Base-by-base conservation (phyloP, 2,113 vertebrate species). In the Origma solitaria region DNA sequence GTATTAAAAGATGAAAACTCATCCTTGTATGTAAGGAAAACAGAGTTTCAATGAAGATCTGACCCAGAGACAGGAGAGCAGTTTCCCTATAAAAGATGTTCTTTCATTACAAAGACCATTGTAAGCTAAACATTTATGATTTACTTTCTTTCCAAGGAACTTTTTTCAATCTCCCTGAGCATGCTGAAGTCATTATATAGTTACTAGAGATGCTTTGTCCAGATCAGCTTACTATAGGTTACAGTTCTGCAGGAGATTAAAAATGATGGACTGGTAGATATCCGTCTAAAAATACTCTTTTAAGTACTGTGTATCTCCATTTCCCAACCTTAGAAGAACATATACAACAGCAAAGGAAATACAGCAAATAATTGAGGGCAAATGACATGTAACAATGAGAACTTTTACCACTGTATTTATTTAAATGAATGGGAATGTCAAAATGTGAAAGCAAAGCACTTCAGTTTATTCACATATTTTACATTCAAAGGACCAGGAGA, bases 401-500 rank as follows among this genome's bases (percentile, higher is more conserved):
- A 92, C 77, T 92, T 94, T 87, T 89, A 84, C 86, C 78, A 71
- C 60, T 87, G 79, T 38, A 87, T 91, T 96, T 97, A 85, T 91
- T 94, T 79, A 94, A 95, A 92, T 79, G 81, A 58, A 65, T 65
- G 31, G 78, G 95, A 97, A 94, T 62, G 66, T 76, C 13, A 17
- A 94, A 93, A 91, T 57, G 50, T 82, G 81, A 96, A 95, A 95
- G 90, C 45, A 85, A 64, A 94, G 57, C 31, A 82, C 60, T 93
- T 75, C 49, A 37, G 64, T 95, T 85, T 95, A 91, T 93, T 95
- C 77, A 92, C 87, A 88, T 78, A 93, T 60, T 95, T 97, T 92
- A 92, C 47, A 97, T 77, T 89, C 58, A 92, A 78, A 78, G 51
- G n/a, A 76, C 49, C 45, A 79, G 86, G 22, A 91, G 68, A 92